These are phyloP conservation scores for Lepus timidus DNA, from an alignment of 2,113 vertebrate genomes.

Conservation along the genomic window DNA sequence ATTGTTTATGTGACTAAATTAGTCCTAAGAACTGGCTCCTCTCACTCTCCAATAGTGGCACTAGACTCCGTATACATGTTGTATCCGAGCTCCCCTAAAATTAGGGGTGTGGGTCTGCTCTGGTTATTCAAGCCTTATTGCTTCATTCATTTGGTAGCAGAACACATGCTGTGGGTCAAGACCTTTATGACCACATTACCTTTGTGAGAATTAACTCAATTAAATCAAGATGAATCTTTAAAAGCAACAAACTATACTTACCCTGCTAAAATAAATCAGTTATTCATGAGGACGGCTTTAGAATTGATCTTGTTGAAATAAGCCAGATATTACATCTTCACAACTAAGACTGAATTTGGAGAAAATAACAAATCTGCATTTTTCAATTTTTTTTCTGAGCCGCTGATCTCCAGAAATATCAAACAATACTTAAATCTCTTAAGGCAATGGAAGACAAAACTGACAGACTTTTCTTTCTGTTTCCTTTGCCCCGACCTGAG, in stretches of 20 bases:
- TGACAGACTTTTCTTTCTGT: not conserved
- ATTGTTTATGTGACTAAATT: not conserved
- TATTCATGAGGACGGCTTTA: not conserved
- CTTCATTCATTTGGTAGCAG: not conserved
- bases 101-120: not conserved
- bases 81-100: not conserved
- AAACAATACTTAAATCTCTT: slow-evolving; percentile 8
- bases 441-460: not conserved
- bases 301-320: not conserved
- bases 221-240: not conserved
- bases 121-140: not conserved
- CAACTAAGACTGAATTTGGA: not conserved
- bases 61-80: not conserved
- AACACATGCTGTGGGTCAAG: not conserved
- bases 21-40: not conserved
- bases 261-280: slow-evolving; percentile 15
- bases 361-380: slow-evolving; percentile 32
- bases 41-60: not conserved
- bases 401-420: slow-evolving; percentile 27
- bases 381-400: slow-evolving; percentile 21
- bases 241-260: not conserved
- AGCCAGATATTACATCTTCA: not conserved
- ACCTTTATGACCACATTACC: not conserved
- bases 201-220: not conserved
- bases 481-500: not conserved